A percentile compares a stretch with the other conserved stretches of the same genome.
phyloP scores from a whole-genome alignment of 30 jellyfish, hydroid and myxozoan genomes.

The Pseudorhiza aurosa region DNA sequence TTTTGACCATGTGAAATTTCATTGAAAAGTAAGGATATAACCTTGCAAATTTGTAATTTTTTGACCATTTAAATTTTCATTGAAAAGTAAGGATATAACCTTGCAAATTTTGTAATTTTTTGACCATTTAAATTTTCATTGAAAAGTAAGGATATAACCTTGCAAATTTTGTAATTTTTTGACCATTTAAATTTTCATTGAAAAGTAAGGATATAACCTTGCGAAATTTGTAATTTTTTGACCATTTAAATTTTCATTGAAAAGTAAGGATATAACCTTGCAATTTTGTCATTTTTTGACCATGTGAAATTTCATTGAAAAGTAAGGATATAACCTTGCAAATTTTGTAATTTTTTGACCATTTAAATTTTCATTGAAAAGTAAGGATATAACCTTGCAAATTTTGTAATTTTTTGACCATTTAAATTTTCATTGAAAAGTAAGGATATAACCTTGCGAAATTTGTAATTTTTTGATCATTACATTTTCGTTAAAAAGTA shows the following conservation, averaged over 20 bases:
- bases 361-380: neutral
- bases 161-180: neutral
- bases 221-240: neutral
- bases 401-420: neutral
- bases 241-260: neutral
- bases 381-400: neutral
- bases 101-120: neutral
- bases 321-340: neutral
- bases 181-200: neutral
- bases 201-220: neutral
- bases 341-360: neutral
- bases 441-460: neutral
- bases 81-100: neutral
- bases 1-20: neutral
- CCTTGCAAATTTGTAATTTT: neutral
- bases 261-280: neutral
- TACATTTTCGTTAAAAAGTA: neutral
- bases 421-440: neutral
- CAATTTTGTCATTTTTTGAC: neutral
- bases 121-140: neutral
- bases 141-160: conserved; percentile 2
- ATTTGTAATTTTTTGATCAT: neutral
- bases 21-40: neutral
- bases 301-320: neutral
- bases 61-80: neutral